Conservation (phyloP, 2,888 invertebrate genomes). For the Drosophila suboccidentalis region DNA sequence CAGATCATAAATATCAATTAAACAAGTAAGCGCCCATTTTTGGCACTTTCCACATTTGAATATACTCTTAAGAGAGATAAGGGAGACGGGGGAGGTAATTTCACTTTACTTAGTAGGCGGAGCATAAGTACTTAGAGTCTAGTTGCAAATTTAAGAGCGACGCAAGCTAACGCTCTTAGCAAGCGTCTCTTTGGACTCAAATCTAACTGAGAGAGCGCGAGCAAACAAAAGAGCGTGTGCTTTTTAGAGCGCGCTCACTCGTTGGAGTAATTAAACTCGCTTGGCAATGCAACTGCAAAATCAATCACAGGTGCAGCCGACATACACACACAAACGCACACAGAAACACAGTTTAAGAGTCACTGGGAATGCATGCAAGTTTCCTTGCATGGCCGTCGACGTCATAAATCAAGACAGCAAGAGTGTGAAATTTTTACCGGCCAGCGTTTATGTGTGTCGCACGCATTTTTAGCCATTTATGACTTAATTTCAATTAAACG, state of each 20-base stretch:
- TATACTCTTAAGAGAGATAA: conserved; percentile 3
- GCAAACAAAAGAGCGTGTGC: not conserved
- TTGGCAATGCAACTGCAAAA: conserved; percentile 46
- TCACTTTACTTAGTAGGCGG: conserved; percentile 58
- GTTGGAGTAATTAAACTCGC: conserved; percentile 45
- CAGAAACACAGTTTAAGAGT: conserved; percentile 45
- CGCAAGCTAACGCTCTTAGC: conserved; percentile 13
- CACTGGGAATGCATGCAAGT: conserved; percentile 65
- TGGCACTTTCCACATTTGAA: conserved; percentile 57
- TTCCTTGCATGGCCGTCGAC: conserved; percentile 58
- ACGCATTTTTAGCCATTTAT: conserved; percentile 78
- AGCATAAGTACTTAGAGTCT: conserved; percentile 41
- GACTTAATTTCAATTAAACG: conserved; percentile 80
- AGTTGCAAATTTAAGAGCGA: conserved; percentile 14
- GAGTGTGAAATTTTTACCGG: conserved; percentile 75
- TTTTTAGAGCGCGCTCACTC: conserved; percentile 11
- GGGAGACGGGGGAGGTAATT: conserved; percentile 20
- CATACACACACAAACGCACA: not conserved
- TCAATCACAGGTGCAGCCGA: conserved; percentile 74
- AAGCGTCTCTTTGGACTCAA: conserved; percentile 25
- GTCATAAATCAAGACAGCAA: conserved; percentile 73
- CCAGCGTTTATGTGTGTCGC: conserved; percentile 54
- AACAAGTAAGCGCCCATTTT: conserved; percentile 59
- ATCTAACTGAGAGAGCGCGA: conserved; percentile 8
- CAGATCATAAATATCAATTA: conserved; percentile 48